A percentile compares a stretch with the other conserved stretches of the same genome.
phyloP scores from a whole-genome alignment of 2,113 vertebrate genomes.

The Solea senegalensis region DNA sequence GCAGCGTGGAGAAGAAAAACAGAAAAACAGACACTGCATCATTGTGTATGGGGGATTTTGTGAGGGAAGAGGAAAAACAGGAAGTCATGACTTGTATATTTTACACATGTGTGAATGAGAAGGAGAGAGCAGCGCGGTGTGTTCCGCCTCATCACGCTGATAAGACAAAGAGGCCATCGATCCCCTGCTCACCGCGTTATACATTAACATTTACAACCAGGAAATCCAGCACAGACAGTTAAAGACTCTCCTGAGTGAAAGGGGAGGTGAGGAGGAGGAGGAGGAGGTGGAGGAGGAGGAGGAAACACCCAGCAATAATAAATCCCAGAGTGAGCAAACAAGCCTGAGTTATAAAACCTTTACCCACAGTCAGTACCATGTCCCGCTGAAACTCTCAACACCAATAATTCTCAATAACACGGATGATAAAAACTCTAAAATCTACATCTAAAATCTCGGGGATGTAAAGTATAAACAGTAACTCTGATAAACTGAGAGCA shows the following conservation, averaged over 20 bases:
- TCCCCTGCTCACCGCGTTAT: conserved; percentile 43
- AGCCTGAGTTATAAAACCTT: conserved; percentile 18
- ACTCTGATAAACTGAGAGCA: background rate
- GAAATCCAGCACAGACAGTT: conserved; percentile 40
- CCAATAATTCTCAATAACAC: background rate
- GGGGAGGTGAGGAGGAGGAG: conserved; percentile 23
- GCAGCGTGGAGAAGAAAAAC: conserved; percentile 30
- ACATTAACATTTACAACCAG: conserved; percentile 61
- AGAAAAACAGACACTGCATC: conserved; percentile 13
- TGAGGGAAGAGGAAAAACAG: background rate
- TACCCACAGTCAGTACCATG: background rate
- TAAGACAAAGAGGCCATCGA: conserved; percentile 44
- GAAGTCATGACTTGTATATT: background rate
- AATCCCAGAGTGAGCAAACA: conserved; percentile 47
- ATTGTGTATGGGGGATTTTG: background rate
- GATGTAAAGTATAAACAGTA: too few species aligned
- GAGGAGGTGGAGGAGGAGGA: conserved; percentile 1
- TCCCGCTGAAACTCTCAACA: background rate
- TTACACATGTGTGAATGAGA: background rate
- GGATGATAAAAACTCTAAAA: background rate
- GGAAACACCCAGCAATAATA: conserved; percentile 25
- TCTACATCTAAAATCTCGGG: background rate
- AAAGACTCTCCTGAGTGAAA: conserved; percentile 51
- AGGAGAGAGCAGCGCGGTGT: background rate
- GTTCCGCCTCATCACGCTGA: conserved; percentile 45